Base-by-base conservation (phyloP, 1,140 invertebrate species). In the Brachionus rubens region DNA sequence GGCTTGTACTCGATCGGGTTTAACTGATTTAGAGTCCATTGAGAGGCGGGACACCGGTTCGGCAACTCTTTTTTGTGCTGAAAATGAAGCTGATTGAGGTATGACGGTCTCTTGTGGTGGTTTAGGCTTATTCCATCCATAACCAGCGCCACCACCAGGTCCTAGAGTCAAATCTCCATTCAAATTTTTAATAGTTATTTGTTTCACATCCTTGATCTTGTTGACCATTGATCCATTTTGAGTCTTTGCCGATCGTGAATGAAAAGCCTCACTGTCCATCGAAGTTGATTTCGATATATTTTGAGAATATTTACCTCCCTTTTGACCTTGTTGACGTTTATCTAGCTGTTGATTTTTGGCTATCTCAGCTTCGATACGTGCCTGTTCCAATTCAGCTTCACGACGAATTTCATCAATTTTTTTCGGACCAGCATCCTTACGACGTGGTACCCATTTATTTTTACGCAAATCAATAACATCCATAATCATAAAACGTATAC, bases 401-500 rank as follows among this genome's bases (percentile, higher is more conserved):
- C 90, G 90, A 78, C 93, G 90, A 77, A 97, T 94, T 85, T 96
- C 90, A 77, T 92, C 91, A 84, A 96, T 94, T 26, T 91, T 96
- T 82, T 96, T 96, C 0, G 94, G 94, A 80, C 91, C 91, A 28
- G 89, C 89, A 76, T 94, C 92, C 75, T 91, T 90, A 78, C 92
- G 88, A 52, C 93, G 87, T 2, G 91, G 90, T 30, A 93, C 87
- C 94, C 94, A 98, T 77, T 90, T 90, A 80, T 89, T 90, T 79
- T 80, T 86, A 52, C 91, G 88, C 72, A 97, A 86, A 81, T 97
- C 94, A 76, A 96, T 91, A 0, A 96, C 91, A 86, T 98, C 94
- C 87, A 94, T 91, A 19, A 97, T 85, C 91, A 95, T 94, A 82
- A 96, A 96, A n/a, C 91, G 86, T 16, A 94, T 90, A 78, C 92